Evolutionary conservation across 2,113 vertebrate species (phyloP), one percentile per base, ranked within the genome.

Genomic region (Limnothrissa miodon): DNA sequence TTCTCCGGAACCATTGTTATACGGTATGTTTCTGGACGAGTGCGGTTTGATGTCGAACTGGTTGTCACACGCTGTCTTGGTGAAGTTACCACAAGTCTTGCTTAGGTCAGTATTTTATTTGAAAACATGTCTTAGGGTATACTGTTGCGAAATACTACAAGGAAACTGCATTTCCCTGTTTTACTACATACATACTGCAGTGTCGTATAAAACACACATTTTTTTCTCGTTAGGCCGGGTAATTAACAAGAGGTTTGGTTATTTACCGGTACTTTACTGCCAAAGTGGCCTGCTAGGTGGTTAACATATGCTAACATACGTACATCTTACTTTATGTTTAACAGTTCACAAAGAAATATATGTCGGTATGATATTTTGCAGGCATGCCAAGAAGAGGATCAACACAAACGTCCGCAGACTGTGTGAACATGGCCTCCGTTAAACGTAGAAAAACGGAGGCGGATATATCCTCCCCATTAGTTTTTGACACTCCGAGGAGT

Each of bases 401-500:
- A 74, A 2, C 66, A 74, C 66, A n/a, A 62, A 9, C 66, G 0
- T 33, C 13, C 4, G 29, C 66, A 17, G 29, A 74, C 36, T 74
- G 25, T 13, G 29, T 36, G 29, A 13, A 74, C 29, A 15, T 3
- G 9, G 66, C 66, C 11, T 15, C 66, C 33, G 46, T 90, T 1
- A 97, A 96, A 84, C 90, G 89, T 83, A 81, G 85, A 62, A 95
- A 92, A 62, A 0, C 83, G 1, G 94, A 93, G 51, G 2, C 5
- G 8, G 5, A 8, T 0, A 29, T 0, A 0, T 45, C 48, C 0
- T 89, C 87, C 0, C 48, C 90, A 2, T 85, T 97, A 84, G 88
- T 87, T 83, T 97, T 95, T 62, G 86, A 94, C 78, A 95, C 89
- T 53, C 96, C 97, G 0, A 83, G 70, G 10, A 89, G 86, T 59